These are phyloP conservation scores for Lanistes nyassanus DNA, from an alignment of 1,140 invertebrate species.

Conservation along the genomic window DNA sequence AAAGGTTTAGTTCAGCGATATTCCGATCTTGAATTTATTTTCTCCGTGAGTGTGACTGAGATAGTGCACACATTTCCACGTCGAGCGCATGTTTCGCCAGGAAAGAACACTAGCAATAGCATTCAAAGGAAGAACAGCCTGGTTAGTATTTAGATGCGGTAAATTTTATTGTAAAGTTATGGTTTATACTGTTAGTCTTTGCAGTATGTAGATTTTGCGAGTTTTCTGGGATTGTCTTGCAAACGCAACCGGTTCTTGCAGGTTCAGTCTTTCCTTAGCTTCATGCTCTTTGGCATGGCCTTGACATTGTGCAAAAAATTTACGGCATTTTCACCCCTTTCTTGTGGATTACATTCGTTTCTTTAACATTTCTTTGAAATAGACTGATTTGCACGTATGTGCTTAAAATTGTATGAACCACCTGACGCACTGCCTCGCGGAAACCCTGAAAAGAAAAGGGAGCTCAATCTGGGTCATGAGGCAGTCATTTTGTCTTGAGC, in stretches of 20 bases:
- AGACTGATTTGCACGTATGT: too few species aligned
- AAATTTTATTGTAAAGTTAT: background rate
- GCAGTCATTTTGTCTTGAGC: too few species aligned
- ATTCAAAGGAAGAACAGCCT: background rate
- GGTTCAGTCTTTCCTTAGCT: background rate
- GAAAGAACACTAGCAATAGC: background rate
- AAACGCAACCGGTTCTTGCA: constrained; percentile 13
- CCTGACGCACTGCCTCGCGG: too few species aligned
- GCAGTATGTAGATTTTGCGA: background rate
- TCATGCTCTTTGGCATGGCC: constrained; percentile 4
- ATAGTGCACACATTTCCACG: background rate
- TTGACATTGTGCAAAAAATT: constrained; percentile 23
- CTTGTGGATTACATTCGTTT: background rate
- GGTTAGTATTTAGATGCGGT: background rate
- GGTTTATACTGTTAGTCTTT: background rate
- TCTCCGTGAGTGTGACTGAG: too few species aligned
- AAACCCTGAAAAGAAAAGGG: too few species aligned
- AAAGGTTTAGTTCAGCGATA: too few species aligned
- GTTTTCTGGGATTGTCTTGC: background rate
- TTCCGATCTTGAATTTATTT: too few species aligned
- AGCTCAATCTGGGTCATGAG: too few species aligned
- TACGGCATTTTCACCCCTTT: constrained; percentile 12
- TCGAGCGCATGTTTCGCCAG: constrained; percentile 18
- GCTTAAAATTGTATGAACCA: too few species aligned
- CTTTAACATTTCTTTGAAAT: background rate